Conservation (phyloP, 2,113 vertebrate genomes). For the Clinocottus analis region DNA sequence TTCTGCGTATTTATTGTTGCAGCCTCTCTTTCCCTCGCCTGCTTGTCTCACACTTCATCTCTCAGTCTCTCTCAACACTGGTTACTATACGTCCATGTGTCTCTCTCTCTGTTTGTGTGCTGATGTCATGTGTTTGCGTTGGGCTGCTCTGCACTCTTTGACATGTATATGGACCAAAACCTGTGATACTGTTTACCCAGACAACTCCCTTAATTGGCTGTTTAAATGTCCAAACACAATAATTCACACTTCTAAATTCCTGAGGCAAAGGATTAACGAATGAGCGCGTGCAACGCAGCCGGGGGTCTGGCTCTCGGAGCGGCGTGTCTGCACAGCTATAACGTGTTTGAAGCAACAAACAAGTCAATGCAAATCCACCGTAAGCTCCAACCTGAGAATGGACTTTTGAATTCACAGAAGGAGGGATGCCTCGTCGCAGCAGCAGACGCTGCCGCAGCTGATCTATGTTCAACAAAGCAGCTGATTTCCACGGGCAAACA, state of each 20-base stretch:
- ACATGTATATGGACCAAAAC: constrained; percentile 67
- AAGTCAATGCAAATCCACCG: neutral
- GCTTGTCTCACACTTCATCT: constrained; percentile 60
- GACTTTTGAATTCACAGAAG: constrained; percentile 7
- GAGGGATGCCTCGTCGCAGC: constrained; percentile 17
- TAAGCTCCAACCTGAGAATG: constrained; percentile 1
- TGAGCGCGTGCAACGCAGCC: neutral
- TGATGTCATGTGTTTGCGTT: constrained; percentile 79
- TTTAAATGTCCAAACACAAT: constrained; percentile 66
- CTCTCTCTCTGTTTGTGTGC: constrained; percentile 22
- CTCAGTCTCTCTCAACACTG: constrained; percentile 52
- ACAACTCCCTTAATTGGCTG: constrained; percentile 70
- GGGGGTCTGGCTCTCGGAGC: neutral
- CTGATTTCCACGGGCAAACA: constrained; percentile 35
- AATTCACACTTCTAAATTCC: constrained; percentile 60
- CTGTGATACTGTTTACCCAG: constrained; percentile 73
- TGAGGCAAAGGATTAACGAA: constrained; percentile 7
- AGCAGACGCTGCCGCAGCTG: constrained; percentile 24
- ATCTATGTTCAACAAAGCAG: constrained; percentile 36
- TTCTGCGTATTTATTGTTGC: constrained; percentile 42
- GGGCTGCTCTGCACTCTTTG: constrained; percentile 50
- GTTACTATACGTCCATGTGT: constrained; percentile 19
- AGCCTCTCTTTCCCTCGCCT: constrained; percentile 25
- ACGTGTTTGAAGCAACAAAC: neutral
- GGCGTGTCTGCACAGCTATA: neutral